These are phyloP conservation scores for Chaetops frenatus DNA, from an alignment of 2,113 vertebrate genomes.

Conservation along the genomic window DNA sequence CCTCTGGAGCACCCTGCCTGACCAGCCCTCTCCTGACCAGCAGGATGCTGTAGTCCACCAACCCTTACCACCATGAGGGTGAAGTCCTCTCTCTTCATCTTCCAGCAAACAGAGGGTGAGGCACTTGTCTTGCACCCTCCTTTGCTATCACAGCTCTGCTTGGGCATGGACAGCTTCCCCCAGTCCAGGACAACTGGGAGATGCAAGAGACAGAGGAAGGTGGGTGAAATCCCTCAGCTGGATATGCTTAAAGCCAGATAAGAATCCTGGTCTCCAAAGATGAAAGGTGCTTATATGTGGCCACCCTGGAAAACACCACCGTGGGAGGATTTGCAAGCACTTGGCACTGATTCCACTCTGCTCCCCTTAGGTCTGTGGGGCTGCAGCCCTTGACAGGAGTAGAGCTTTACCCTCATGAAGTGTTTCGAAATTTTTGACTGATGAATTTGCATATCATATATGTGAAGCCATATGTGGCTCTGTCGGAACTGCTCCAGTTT, in stretches of 20 bases:
- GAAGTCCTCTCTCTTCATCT: not conserved
- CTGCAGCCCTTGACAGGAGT: not conserved
- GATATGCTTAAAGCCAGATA: not conserved
- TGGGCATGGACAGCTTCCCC: not conserved
- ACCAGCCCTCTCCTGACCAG: not conserved
- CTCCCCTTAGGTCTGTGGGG: not conserved
- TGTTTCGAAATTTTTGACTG: constrained; percentile 34
- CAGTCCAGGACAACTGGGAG: fast-evolving
- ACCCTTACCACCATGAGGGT: fast-evolving
- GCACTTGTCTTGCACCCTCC: not conserved
- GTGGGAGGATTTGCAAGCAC: not conserved
- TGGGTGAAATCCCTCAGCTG: not conserved
- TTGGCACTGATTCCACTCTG: not conserved
- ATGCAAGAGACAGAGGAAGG: not conserved
- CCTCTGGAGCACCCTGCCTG: not conserved
- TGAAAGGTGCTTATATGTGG: not conserved
- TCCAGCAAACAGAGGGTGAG: not conserved
- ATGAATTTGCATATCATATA: constrained; percentile 48
- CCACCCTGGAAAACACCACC: not conserved
- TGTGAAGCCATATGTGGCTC: constrained; percentile 55
- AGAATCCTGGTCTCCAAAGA: not conserved
- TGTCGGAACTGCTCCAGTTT: constrained; percentile 12
- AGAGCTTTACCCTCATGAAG: not conserved
- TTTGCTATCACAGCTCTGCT: not conserved
- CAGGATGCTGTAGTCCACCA: not conserved